Base-by-base conservation (phyloP, 1,140 invertebrate genomes). In the Drosophila novamexicana region DNA sequence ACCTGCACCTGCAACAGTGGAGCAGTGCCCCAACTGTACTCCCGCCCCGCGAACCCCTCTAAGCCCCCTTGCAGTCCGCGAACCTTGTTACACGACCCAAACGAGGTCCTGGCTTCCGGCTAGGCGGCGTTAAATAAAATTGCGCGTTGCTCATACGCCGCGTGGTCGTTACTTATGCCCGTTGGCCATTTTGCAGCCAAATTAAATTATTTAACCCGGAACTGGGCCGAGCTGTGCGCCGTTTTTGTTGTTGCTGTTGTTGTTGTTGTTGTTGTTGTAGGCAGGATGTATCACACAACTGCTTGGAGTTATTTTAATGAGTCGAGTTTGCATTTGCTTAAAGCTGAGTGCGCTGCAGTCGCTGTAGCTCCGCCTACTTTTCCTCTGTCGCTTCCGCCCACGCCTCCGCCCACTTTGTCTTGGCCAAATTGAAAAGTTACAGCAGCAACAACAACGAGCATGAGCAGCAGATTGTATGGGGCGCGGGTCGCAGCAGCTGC, bases 201-300 rank as follows among this genome's bases (percentile, higher is more conserved):
- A 88, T 88, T 88, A 89, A 88, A 88, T 88, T 88, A 88, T 88
- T 88, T 88, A 88, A 84, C 84, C 84, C 84, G 84, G 84, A 88
- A 88, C 84, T 89, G 84, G 84, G 84, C 77, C 83, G 83, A 69
- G 69, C 49, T 50, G 34, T 52, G 64, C 63, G 61, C 39, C 45
- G 50, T 54, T 63, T 47, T n/a, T n/a, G n/a, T n/a, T n/a, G n/a
- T n/a, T n/a, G n/a, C n/a, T n/a, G n/a, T n/a, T n/a, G n/a, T 42
- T 72, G 39, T 12, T 65, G 70, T 47, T 40, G 70, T 32, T 63
- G 57, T 29, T 34, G 62, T 37, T 68, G 67, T 1, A 22, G n/a
- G 49, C 84, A 89, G 84, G 80, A 89, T 77, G 84, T 88, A 89
- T 89, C 80, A 84, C 84, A 80, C 80, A 83, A 76, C 84, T 74